Base-by-base conservation (phyloP, 2,888 invertebrate genomes). In the Lamellibrachia satsuma region DNA sequence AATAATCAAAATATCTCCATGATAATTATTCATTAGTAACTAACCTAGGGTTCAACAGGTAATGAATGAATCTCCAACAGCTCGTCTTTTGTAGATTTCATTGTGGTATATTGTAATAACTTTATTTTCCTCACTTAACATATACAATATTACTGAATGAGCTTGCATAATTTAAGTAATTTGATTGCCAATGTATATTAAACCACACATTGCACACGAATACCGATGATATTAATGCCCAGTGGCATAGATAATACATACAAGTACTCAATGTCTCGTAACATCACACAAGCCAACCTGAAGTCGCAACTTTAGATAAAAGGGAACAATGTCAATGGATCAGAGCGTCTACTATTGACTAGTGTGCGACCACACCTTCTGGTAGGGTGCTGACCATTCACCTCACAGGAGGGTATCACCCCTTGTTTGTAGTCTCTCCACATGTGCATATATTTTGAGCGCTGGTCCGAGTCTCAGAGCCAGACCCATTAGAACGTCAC, bases 401-500 rank as follows among this genome's bases (percentile, higher is more conserved):
- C 75, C 75, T 75, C 75, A 75, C 75, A 75, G 75, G n/a, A 75
- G 92, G 22, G 75, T 75, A n/a, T 75, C 75, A 22, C 93, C 93
- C 51, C 92, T 75, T n/a, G 98, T 97, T 97, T 99, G 99, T 93
- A 99, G 97, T 96, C 98, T 98, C 52, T 98, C 97, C 93, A 99
- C 98, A 93, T 98, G 97, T 92, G 98, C 97, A 94, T 98, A 98
- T 90, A 98, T 97, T 95, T 98, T 98, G 91, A 99, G 97, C 6
- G 98, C 98, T 91, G 98, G 98, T 0, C 99, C 99, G 22, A 99
- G 97, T 94, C 98, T 98, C 51, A 99, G 97, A 90, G 98, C 98
- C 93, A 99, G 97, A 75, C 98, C 98, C 93, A 97, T 97, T 3
- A 99, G 97, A 52, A 99, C 98, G 96, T 99, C 99, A 90, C 97